Evolutionary conservation across 2,113 vertebrate species (phyloP), one percentile per base, ranked within the genome.

Genomic region (Heliornis fulica): DNA sequence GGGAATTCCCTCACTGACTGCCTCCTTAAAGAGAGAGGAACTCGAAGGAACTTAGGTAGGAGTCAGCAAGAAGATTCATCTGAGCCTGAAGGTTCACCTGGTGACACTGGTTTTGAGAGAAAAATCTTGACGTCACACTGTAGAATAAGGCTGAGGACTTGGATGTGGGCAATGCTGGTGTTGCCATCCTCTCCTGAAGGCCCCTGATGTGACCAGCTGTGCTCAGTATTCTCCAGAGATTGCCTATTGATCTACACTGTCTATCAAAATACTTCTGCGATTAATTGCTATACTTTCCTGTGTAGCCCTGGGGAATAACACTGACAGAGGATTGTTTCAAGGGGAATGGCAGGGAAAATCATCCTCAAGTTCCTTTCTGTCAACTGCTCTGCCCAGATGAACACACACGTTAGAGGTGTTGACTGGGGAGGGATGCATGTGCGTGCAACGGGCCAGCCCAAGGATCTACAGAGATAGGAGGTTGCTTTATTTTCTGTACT

Each of bases 351-450:
- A 75, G n/a, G 34, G 29, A 93, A 83, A 95, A 77, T 19, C 8
- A 74, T 76, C 76, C 60, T 51, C 29, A 50, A 74, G 15, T 70
- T 63, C n/a, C 48, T 70, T 86, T 81, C 68, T 81, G 53, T 76
- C 28, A 45, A 51, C 69, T 83, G 34, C 29, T 81, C 79, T 81
- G 45, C 13, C 59, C 1, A 2, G 46, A 74, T 50, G 50, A 91
- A 83, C 0, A 1, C 20, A 22, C 20, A 83, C 26, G 32, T 82
- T 75, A 76, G 48, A 81, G 22, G 5, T 54, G 41, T 56, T 86
- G 64, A 65, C 60, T 1, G 2, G n/a, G 13, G 18, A 43, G 19
- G 7, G 13, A 6, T 2, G 5, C 5, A 25, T 31, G 3, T 50
- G 15, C 7, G 8, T 1, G 4, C 57, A 77, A 65, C 26, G 66